phyloP scores from a whole-genome alignment of 2,888 invertebrate species.

The Synanthedon andrenaeformis region DNA sequence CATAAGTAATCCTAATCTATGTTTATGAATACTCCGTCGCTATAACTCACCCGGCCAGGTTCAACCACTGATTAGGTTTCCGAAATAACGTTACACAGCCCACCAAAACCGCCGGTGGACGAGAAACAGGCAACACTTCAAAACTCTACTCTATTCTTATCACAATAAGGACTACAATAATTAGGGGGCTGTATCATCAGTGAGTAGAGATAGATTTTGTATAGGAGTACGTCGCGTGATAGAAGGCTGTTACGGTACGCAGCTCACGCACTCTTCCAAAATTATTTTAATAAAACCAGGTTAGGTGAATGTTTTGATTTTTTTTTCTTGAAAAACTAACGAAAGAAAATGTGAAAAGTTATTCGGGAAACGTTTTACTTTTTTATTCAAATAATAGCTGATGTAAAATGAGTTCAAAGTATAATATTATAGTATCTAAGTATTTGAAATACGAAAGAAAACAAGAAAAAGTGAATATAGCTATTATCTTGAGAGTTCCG shows the following conservation, averaged over 20 bases:
- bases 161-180: too few species aligned
- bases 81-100: constrained; percentile 8
- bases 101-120: neutral
- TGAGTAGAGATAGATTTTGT: constrained; percentile 25
- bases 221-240: constrained; percentile 40
- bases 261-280: constrained; percentile 59
- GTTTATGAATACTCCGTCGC: constrained; percentile 37
- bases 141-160: too few species aligned
- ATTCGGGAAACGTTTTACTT: constrained; percentile 5
- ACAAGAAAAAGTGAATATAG: too few species aligned
- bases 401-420: too few species aligned
- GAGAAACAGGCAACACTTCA: too few species aligned
- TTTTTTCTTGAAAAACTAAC: constrained; percentile 12
- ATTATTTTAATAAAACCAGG: constrained; percentile 61
- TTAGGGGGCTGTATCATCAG: constrained; percentile 11
- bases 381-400: neutral
- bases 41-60: constrained; percentile 51
- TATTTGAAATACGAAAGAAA: too few species aligned
- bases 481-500: too few species aligned
- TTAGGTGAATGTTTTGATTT: constrained; percentile 53
- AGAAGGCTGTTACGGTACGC: constrained; percentile 42
- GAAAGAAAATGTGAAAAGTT: constrained; percentile 19
- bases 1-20: constrained; percentile 39
- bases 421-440: too few species aligned
- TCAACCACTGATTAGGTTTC: constrained; percentile 52